phyloP scores from a whole-genome alignment of 1,140 invertebrate species.

The Thalassaphorura encarpata region DNA sequence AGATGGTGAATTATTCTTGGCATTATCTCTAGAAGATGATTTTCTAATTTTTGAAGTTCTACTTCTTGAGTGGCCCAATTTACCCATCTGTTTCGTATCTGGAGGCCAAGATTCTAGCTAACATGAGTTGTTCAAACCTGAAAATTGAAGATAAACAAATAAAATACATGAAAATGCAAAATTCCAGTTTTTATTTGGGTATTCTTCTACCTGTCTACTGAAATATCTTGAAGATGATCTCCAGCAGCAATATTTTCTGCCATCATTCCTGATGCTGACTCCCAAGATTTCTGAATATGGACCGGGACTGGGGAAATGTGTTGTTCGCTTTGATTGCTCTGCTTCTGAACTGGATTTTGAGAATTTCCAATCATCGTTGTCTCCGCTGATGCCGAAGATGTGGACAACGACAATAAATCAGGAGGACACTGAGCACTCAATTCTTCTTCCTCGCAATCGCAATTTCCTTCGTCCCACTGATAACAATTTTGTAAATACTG shows the following conservation, averaged over 20 bases:
- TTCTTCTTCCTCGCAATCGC: too few relatives aligned
- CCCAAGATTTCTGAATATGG: too few relatives aligned
- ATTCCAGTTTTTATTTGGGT: neutral
- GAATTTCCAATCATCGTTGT: too few relatives aligned
- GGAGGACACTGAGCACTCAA: too few relatives aligned
- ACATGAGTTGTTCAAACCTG: slow-evolving; percentile 2
- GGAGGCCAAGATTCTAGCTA: slow-evolving; percentile 3
- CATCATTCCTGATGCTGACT: neutral
- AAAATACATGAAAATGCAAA: neutral
- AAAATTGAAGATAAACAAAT: neutral
- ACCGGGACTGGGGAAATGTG: too few relatives aligned
- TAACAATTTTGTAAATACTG: too few relatives aligned
- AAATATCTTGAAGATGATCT: neutral
- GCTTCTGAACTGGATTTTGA: too few relatives aligned
- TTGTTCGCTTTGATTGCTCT: too few relatives aligned
- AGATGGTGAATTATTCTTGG: neutral
- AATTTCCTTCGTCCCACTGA: too few relatives aligned
- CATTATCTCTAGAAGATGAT: neutral
- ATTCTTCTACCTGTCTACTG: neutral
- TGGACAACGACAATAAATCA: too few relatives aligned
- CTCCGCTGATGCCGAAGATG: too few relatives aligned
- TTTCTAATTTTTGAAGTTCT: neutral
- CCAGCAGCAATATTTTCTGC: neutral
- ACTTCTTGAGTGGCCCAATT: neutral
- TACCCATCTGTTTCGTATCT: slow-evolving; percentile 2